These are phyloP conservation scores for Drosophila repletoides DNA, from an alignment of 1,140 invertebrate genomes.

Conservation along the genomic window DNA sequence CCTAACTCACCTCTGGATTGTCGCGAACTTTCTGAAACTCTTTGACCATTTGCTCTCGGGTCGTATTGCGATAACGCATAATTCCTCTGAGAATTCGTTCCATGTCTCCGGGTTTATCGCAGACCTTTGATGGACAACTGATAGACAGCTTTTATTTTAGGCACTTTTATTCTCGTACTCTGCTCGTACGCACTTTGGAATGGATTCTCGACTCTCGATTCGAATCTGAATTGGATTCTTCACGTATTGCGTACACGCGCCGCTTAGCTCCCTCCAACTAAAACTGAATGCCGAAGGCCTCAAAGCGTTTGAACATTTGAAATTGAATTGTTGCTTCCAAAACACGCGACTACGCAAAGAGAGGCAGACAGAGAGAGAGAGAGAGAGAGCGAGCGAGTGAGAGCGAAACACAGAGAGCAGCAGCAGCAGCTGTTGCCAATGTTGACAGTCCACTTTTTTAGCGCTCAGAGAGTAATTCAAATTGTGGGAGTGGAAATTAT, in stretches of 20 bases:
- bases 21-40: conserved; percentile 94
- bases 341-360: conserved; percentile 40
- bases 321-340: conserved; percentile 70
- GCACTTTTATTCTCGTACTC: conserved; percentile 49
- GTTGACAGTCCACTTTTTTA: conserved; percentile 10
- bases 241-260: conserved; percentile 20
- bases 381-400: conserved; percentile 3
- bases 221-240: no score
- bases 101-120: conserved; percentile 83
- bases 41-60: conserved; percentile 92
- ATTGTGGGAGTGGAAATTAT: neutral
- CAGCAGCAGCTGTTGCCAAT: conserved; percentile 9
- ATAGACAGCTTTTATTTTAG: conserved; percentile 26
- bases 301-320: conserved; percentile 46
- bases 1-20: conserved; percentile 90
- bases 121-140: neutral
- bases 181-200: conserved; percentile 49
- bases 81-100: conserved; percentile 93
- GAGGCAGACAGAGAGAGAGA: neutral
- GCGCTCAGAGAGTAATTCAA: conserved; percentile 13
- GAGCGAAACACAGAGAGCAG: conserved; percentile 30
- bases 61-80: conserved; percentile 92
- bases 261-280: conserved; percentile 17
- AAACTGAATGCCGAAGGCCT: conserved; percentile 39
- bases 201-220: conserved; percentile 43